These are phyloP conservation scores for Pangasius mekongensis DNA, from an alignment of 2,797 vertebrate species.

Conservation along the genomic window DNA sequence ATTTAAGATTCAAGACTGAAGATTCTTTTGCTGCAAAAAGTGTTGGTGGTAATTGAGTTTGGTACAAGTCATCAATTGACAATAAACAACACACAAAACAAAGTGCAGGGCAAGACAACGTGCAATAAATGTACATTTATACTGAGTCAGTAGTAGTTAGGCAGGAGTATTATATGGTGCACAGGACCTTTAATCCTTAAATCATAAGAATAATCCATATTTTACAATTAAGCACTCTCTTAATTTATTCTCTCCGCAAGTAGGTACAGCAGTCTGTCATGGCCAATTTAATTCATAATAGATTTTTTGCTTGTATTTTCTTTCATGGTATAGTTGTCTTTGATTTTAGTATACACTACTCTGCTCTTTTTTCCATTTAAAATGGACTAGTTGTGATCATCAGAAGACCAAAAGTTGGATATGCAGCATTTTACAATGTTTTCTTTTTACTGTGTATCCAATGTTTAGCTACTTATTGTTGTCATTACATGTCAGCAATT, in stretches of 20 bases:
- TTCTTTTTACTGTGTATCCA: not conserved
- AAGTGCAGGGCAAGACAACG: not conserved
- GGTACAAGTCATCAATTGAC: not conserved
- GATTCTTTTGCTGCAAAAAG: not conserved
- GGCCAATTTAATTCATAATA: not conserved
- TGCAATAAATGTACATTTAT: not conserved
- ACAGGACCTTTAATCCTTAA: not conserved
- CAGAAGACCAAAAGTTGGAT: not conserved
- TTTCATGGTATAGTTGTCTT: not conserved
- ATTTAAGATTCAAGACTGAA: not conserved
- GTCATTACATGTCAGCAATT: not conserved
- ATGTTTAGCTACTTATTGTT: not conserved
- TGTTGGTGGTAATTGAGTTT: not conserved
- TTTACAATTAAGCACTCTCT: not conserved
- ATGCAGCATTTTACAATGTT: constrained; percentile 19
- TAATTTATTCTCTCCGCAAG: not conserved
- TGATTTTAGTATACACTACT: not conserved
- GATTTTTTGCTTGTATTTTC: not conserved
- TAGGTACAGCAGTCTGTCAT: not conserved
- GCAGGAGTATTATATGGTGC: not conserved
- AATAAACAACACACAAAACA: not conserved
- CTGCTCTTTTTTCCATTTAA: not conserved
- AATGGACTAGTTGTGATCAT: not conserved
- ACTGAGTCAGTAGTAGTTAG: not conserved
- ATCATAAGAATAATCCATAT: not conserved